A percentile compares a stretch with the other conserved stretches of the same genome.
phyloP scores from a whole-genome alignment of 1,140 invertebrate species.

The Platorchestia sp. region DNA sequence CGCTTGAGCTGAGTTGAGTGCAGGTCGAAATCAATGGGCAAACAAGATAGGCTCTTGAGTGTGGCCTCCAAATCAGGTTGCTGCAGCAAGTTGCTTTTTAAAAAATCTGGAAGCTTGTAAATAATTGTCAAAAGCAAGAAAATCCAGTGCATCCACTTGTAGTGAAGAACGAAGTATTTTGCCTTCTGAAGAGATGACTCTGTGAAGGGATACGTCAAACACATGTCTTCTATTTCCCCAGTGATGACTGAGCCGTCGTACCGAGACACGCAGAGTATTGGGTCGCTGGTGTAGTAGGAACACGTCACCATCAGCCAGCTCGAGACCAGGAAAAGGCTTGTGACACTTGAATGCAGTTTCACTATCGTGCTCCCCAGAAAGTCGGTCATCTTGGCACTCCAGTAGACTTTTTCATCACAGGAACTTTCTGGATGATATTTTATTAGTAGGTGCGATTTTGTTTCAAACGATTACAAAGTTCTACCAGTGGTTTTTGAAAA shows the following conservation, averaged over 20 bases:
- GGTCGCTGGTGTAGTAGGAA: background rate
- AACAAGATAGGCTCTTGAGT: background rate
- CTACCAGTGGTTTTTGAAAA: too few species aligned
- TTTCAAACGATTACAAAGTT: background rate
- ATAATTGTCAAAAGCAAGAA: background rate
- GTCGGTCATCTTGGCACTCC: background rate
- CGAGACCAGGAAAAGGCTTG: background rate
- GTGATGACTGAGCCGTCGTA: background rate
- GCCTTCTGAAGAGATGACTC: background rate
- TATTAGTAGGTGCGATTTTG: background rate
- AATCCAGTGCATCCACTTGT: slow-evolving; percentile 42
- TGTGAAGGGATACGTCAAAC: slow-evolving; percentile 3
- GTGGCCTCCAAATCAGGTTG: background rate
- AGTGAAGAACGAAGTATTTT: slow-evolving; percentile 33
- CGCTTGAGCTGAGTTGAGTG: background rate
- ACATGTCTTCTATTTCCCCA: background rate
- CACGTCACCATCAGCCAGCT: background rate
- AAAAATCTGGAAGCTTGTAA: slow-evolving; percentile 17
- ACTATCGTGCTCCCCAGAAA: background rate
- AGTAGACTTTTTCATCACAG: background rate
- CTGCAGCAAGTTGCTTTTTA: background rate
- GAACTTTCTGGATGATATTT: background rate
- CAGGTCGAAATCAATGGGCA: background rate
- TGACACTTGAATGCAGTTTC: background rate
- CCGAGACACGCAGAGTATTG: background rate